Base-by-base conservation (phyloP, 2,888 invertebrate genomes). In the Coenonympha glycerion region DNA sequence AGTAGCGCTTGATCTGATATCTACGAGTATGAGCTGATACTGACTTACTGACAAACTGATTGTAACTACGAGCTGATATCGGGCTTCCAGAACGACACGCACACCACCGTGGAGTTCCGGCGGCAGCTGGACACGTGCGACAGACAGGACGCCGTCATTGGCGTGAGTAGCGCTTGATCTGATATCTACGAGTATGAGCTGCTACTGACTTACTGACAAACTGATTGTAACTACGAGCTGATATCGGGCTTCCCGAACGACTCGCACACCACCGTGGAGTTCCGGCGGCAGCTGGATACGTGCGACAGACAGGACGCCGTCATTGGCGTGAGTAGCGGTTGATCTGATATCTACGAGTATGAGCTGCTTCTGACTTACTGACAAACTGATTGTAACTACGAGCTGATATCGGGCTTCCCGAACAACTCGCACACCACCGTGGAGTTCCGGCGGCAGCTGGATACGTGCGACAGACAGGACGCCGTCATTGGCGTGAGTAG, bases 71-170 rank as follows among this genome's bases (percentile, higher is more conserved):
- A 93, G 74, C 89, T 95, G 61, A 90, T 95, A 69, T 89, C 92
- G 44, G 95, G 94, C 15, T 93, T 92, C 72, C 94, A 95, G 87
- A 95, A 95, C 73, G 90, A 89, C 64, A 95, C 95, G 8, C 95
- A 95, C 79, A 95, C 95, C 3, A 93, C 94, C 0, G 88, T 95
- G 16, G 90, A 94, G 69, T 95, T 95, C 76, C 90, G 92, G 57
- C 89, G 96, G 59, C 90, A 91, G 67, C 90, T 95, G 74, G 92
- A 95, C 76, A 95, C 95, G 52, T 96, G 95, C 74, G 95, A 96
- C 81, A 89, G 90, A 63, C 89, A 92, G 69, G 92, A 92, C 74
- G 90, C 91, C 59, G 88, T 88, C 69, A 90, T 92, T 75, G 91
- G 92, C 69, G 92, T 92, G 77, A 91, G 91, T 88, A 8, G n/a